These are phyloP conservation scores for Chondrosia reniformis DNA, from an alignment of 37 sponge, comb jelly and placozoan genomes.

Conservation along the genomic window DNA sequence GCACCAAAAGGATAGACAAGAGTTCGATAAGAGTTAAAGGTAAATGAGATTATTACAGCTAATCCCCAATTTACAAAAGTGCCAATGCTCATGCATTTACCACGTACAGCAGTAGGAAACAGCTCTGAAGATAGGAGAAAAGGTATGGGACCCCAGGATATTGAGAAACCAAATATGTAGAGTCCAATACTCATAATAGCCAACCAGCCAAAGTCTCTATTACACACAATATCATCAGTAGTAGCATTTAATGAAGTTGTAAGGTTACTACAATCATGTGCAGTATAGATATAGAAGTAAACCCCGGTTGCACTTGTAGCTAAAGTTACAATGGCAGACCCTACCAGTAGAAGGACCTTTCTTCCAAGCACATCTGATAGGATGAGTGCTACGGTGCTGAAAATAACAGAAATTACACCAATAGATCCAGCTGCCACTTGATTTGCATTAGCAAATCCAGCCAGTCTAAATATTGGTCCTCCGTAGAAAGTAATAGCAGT, in stretches of 20 bases:
- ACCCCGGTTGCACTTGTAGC: constrained; percentile 23
- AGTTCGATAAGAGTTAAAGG: constrained; percentile 18
- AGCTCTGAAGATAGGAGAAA: constrained; percentile 78
- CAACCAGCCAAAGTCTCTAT: background rate
- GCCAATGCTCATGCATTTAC: constrained; percentile 44
- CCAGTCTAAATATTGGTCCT: constrained; percentile 7
- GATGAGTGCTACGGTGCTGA: constrained; percentile 30
- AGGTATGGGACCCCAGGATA: constrained; percentile 81
- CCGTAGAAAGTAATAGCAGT: constrained; percentile 53
- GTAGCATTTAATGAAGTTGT: background rate
- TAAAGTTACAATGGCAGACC: constrained; percentile 29
- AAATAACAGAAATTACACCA: constrained; percentile 30
- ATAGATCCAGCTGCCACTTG: constrained; percentile 17
- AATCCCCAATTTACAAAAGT: constrained; percentile 63
- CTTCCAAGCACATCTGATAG: constrained; percentile 58
- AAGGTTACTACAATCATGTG: background rate
- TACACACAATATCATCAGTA: background rate
- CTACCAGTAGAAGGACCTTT: constrained; percentile 31
- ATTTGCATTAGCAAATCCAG: background rate
- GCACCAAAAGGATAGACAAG: constrained; percentile 24
- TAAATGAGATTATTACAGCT: constrained; percentile 49
- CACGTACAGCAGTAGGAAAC: constrained; percentile 61
- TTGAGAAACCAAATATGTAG: constrained; percentile 65
- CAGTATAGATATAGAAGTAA: constrained; percentile 8
- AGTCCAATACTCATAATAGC: constrained; percentile 41